phyloP scores from a whole-genome alignment of 2,113 vertebrate species.

The Platycercus adscitus region DNA sequence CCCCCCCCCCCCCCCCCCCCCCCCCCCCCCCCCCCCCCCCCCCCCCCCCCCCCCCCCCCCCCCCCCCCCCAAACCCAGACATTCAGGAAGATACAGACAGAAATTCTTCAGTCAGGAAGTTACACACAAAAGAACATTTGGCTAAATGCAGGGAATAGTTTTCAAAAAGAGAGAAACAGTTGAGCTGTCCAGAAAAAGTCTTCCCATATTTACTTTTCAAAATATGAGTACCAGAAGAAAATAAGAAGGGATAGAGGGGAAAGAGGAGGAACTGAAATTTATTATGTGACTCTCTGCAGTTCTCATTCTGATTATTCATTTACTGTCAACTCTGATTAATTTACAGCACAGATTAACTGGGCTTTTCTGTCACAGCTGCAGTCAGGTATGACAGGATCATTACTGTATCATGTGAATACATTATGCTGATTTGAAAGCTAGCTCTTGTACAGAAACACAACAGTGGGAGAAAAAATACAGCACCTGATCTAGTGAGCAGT shows the following conservation, averaged over 20 bases:
- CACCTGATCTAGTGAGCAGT: neutral
- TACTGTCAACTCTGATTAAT: neutral
- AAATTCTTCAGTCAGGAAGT: neutral
- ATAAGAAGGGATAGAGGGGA: accelerated
- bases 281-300: neutral
- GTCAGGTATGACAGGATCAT: neutral
- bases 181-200: neutral
- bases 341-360: neutral
- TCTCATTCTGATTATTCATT: neutral
- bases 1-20: no score
- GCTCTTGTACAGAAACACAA: neutral
- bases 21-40: no score
- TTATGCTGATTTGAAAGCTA: neutral
- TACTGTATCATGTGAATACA: accelerated
- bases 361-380: neutral
- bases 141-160: neutral
- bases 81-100: neutral
- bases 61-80: no score
- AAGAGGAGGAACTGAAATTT: neutral
- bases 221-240: neutral
- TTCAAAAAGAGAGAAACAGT: neutral
- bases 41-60: no score
- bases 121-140: neutral
- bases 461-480: neutral
- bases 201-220: neutral